Evolutionary conservation across 1,140 invertebrate genomes (phyloP).

Genomic region (Leptinotarsa texana): DNA sequence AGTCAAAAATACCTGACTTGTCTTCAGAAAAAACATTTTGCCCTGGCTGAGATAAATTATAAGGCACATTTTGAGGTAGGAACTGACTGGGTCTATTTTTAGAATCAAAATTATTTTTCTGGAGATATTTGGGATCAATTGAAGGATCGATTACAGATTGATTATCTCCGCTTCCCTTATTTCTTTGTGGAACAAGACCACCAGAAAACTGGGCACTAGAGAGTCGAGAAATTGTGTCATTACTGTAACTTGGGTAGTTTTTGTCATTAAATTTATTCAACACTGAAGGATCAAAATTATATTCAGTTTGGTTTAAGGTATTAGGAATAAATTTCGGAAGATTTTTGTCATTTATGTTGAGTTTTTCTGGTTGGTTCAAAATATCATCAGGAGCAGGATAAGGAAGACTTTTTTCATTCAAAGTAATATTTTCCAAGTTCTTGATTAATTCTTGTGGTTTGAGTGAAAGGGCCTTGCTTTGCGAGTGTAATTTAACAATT

Average conservation of each 20-base stretch:
- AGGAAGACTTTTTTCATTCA: slow-evolving; percentile 19
- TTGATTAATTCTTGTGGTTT: slow-evolving; percentile 15
- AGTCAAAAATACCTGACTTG: neutral
- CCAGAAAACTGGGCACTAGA: slow-evolving; percentile 12
- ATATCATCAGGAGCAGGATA: neutral
- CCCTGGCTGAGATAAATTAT: neutral
- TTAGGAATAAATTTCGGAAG: neutral
- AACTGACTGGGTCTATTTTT: slow-evolving; percentile 36
- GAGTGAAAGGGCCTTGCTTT: slow-evolving; percentile 10
- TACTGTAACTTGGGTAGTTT: slow-evolving; percentile 13
- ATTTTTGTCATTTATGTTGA: slow-evolving; percentile 19
- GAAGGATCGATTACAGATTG: slow-evolving; percentile 5
- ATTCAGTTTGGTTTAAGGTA: neutral
- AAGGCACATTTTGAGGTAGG: slow-evolving; percentile 10
- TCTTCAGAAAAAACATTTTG: slow-evolving; percentile 3
- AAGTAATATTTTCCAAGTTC: slow-evolving; percentile 26
- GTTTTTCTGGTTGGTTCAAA: slow-evolving; percentile 20
- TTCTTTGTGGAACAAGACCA: neutral
- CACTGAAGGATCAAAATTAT: slow-evolving; percentile 6
- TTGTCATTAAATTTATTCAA: slow-evolving; percentile 7
- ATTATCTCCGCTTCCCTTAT: neutral
- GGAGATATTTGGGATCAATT: slow-evolving; percentile 32
- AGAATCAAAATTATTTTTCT: slow-evolving; percentile 35
- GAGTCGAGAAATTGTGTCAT: neutral
- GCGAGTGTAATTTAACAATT: slow-evolving; percentile 40